Conservation (phyloP, 2,113 vertebrate genomes). For the Rhinopomastus cyanomelas region DNA sequence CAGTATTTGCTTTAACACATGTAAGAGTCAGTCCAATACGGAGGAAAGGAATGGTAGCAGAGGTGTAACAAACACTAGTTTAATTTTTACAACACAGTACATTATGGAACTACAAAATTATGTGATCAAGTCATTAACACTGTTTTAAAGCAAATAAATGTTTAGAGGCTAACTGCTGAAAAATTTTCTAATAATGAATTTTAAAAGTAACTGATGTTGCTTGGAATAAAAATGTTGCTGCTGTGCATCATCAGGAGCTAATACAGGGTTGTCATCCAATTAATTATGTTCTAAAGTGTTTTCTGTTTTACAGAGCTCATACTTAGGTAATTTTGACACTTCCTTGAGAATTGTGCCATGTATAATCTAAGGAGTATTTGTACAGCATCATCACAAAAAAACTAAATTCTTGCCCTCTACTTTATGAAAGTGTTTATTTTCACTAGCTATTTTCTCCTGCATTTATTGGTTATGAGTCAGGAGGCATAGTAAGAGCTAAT, state of each 20-base stretch:
- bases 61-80: conserved; percentile 49
- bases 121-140: conserved; percentile 58
- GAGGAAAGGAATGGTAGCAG: conserved; percentile 6
- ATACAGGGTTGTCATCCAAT: background rate
- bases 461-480: background rate
- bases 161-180: conserved; percentile 35
- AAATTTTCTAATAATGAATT: conserved; percentile 22
- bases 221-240: background rate
- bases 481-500: background rate
- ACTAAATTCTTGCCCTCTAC: background rate
- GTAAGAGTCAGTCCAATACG: background rate
- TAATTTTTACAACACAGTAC: conserved; percentile 29
- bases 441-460: background rate
- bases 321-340: background rate
- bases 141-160: conserved; percentile 38
- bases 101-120: conserved; percentile 47
- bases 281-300: background rate
- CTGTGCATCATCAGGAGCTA: background rate
- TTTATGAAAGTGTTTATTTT: background rate
- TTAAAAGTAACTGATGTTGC: background rate
- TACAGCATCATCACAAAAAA: background rate
- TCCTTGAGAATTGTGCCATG: background rate
- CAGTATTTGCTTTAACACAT: conserved; percentile 18
- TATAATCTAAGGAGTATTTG: background rate
- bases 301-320: background rate